Base-by-base conservation (phyloP, 2,113 vertebrate species). In the Vulpes vulpes region DNA sequence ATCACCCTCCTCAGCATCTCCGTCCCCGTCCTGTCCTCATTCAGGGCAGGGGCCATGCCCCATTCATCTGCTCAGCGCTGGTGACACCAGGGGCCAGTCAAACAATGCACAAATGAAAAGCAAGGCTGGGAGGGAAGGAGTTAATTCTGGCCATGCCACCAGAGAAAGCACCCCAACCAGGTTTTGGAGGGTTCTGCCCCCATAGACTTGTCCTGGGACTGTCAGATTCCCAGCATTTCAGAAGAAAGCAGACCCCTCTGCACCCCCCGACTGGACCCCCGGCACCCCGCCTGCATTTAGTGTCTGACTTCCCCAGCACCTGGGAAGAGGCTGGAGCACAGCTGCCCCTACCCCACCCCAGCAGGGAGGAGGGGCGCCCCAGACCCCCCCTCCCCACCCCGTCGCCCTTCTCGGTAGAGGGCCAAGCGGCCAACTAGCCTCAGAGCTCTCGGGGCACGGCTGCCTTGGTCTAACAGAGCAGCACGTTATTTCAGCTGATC, bases 71-170 rank as follows among this genome's bases (percentile, higher is more conserved):
- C 55, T 53, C 85, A 22, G 20, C 59, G 83, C 79, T 82, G 78
- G 55, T 78, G 60, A 85, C n/a, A 19, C 83, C 65, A 79, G 49
- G n/a, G 53, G 53, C 84, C 80, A 95, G 90, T 51, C 76, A 91
- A 91, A 85, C 53, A 65, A 88, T 59, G 69, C 93, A 78, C 84
- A 64, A 91, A 90, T 96, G 74, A 85, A 93, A 96, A 91, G 73
- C 81, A 53, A 71, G 79, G 17, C 60, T 57, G 15, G 10, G 51
- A 89, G 49, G 80, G 94, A 73, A 89, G 78, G 71, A 38, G 12
- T 49, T 64, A 22, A 60, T 79, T 94, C 62, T 91, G 82, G 64
- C 65, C 80, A 19, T 9, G 32, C 79, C 83, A 59, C 80, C 38
- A 80, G 91, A 67, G 79, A 97, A 92, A 85, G 64, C 84, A 73